Evolutionary conservation across 2,888 invertebrate species (phyloP).

Genomic region (Synergus umbraculus): DNA sequence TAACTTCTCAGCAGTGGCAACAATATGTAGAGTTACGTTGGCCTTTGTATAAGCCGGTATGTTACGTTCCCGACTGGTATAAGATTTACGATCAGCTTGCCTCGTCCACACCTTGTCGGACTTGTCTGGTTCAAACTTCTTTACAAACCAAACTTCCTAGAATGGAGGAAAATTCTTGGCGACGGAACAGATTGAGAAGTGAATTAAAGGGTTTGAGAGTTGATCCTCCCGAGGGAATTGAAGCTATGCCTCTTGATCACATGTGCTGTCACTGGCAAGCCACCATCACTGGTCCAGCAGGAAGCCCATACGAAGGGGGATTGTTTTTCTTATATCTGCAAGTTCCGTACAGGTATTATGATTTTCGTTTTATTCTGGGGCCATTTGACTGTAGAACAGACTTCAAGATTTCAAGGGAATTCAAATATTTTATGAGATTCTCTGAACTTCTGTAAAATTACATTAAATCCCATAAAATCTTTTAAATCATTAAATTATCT

Average conservation of each 20-base stretch:
- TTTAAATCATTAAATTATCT: too few relatives aligned
- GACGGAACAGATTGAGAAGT: constrained; percentile 87
- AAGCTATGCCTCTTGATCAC: constrained; percentile 88
- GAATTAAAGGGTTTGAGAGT: constrained; percentile 85
- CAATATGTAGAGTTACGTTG: constrained; percentile 87
- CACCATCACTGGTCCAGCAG: constrained; percentile 92
- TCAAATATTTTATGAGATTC: too few relatives aligned
- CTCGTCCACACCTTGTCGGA: constrained; percentile 83
- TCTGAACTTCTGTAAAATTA: too few relatives aligned
- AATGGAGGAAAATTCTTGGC: constrained; percentile 87
- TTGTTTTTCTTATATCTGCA: constrained; percentile 94
- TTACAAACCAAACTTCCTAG: constrained; percentile 82
- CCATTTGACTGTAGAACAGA: too few relatives aligned
- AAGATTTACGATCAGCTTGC: constrained; percentile 82
- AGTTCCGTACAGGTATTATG: constrained; percentile 86
- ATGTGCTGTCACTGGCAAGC: constrained; percentile 96
- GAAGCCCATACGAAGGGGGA: constrained; percentile 96
- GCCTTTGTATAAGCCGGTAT: constrained; percentile 90
- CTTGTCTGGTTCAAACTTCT: constrained; percentile 92
- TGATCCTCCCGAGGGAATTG: constrained; percentile 92
- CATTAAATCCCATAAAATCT: too few relatives aligned
- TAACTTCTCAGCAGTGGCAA: constrained; percentile 89
- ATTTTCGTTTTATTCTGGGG: background rate
- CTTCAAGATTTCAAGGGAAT: too few relatives aligned
- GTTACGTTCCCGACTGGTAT: constrained; percentile 87